Evolutionary conservation across 2,797 vertebrate species (phyloP).

Genomic region (Pteropus rufus): DNA sequence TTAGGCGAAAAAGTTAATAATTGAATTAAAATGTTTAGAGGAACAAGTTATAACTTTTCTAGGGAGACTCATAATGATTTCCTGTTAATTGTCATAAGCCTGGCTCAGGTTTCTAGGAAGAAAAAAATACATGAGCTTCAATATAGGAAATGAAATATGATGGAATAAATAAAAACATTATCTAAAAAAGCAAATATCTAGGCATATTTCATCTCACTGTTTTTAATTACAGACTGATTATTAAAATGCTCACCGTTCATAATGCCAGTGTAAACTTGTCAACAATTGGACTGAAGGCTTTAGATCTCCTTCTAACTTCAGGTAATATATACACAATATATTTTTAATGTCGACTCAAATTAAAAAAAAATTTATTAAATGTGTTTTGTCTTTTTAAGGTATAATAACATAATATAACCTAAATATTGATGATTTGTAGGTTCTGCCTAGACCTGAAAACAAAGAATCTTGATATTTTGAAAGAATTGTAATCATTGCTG

Average conservation of each 20-base stretch:
- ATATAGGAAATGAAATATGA: neutral
- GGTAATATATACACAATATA: conserved; percentile 80
- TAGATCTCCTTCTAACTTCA: conserved; percentile 92
- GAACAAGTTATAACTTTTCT: neutral
- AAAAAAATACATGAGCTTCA: neutral
- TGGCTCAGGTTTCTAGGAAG: neutral
- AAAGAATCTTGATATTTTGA: neutral
- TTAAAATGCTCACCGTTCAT: conserved; percentile 88
- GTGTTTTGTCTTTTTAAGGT: neutral
- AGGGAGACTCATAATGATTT: neutral
- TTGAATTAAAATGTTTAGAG: neutral
- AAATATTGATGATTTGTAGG: neutral
- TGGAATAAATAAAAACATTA: neutral
- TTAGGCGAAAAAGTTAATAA: neutral
- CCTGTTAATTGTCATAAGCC: neutral
- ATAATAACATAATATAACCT: neutral
- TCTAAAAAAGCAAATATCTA: neutral
- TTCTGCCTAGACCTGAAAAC: neutral
- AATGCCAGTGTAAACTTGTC: conserved; percentile 84
- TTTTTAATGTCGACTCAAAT: conserved; percentile 39
- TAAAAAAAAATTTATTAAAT: neutral
- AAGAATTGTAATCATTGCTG: neutral
- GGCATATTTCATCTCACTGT: neutral
- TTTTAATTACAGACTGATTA: conserved; percentile 87
- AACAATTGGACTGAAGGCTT: conserved; percentile 86